Evolutionary conservation across 2,797 vertebrate genomes (phyloP).

Genomic region (Eulemur coronatus): DNA sequence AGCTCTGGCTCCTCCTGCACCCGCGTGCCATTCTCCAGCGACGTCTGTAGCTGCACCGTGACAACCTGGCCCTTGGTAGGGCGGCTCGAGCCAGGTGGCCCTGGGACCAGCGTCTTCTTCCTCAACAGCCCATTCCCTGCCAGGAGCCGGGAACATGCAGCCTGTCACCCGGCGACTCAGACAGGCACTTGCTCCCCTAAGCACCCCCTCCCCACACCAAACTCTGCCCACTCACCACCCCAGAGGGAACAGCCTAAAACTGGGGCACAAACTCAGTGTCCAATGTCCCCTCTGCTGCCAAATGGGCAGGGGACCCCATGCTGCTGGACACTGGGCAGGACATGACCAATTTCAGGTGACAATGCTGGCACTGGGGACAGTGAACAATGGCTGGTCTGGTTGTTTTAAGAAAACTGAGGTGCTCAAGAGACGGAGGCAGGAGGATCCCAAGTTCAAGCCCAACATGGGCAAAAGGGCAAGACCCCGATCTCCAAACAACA

Average conservation of each 20-base stretch:
- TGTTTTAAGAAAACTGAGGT: background rate
- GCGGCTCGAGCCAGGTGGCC: slow-evolving; percentile 87
- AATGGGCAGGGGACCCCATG: background rate
- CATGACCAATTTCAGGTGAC: background rate
- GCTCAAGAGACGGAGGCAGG: background rate
- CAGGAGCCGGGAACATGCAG: background rate
- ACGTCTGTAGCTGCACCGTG: slow-evolving; percentile 88
- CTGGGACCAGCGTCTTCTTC: slow-evolving; percentile 92
- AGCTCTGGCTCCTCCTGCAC: slow-evolving; percentile 88
- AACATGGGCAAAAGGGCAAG: background rate
- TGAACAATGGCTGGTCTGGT: background rate
- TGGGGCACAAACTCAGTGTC: background rate
- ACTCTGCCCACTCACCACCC: background rate
- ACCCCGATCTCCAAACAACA: background rate
- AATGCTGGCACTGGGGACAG: rapidly evolving
- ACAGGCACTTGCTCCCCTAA: too few species aligned
- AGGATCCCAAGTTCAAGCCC: background rate
- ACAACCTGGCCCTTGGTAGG: slow-evolving; percentile 94
- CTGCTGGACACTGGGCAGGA: background rate
- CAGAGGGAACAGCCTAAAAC: too few species aligned
- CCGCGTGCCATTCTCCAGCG: slow-evolving; percentile 85
- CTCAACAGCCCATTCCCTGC: slow-evolving; percentile 86
- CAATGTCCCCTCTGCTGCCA: background rate
- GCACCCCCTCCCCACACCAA: background rate
- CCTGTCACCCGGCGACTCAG: background rate